Evolutionary conservation across 2,113 vertebrate species (phyloP).

Genomic region (Anguilla rostrata): DNA sequence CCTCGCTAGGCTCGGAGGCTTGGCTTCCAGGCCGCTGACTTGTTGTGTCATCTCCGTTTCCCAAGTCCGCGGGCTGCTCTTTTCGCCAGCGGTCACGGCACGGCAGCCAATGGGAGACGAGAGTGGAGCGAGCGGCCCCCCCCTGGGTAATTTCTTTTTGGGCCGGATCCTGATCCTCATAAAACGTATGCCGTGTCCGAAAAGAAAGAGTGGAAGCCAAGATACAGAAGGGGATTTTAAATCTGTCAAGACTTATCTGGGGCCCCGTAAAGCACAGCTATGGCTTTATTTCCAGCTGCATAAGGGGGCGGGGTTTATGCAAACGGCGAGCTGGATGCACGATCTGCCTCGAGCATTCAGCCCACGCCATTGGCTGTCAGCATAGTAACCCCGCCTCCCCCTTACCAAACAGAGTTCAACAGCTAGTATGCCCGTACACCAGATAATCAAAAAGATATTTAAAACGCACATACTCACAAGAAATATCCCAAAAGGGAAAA

Average conservation of each 20-base stretch:
- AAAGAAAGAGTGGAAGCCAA: background rate
- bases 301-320: slow-evolving; percentile 6
- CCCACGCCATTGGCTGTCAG: background rate
- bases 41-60: background rate
- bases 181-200: slow-evolving; percentile 15
- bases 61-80: background rate
- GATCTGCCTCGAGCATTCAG: slow-evolving; percentile 2
- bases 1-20: background rate
- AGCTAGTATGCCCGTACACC: background rate
- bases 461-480: background rate
- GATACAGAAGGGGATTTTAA: slow-evolving; percentile 1
- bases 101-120: slow-evolving; percentile 13
- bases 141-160: background rate
- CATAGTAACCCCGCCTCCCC: background rate
- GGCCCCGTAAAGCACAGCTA: background rate
- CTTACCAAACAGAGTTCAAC: background rate
- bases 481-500: background rate
- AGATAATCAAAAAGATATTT: background rate
- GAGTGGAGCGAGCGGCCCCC: background rate
- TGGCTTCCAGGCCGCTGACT: background rate
- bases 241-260: slow-evolving; percentile 3
- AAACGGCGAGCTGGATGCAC: background rate
- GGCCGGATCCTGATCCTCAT: slow-evolving; percentile 1
- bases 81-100: background rate
- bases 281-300: slow-evolving; percentile 13